These are phyloP conservation scores for Helogale parvula DNA, from an alignment of 2,113 vertebrate species.

Conservation along the genomic window DNA sequence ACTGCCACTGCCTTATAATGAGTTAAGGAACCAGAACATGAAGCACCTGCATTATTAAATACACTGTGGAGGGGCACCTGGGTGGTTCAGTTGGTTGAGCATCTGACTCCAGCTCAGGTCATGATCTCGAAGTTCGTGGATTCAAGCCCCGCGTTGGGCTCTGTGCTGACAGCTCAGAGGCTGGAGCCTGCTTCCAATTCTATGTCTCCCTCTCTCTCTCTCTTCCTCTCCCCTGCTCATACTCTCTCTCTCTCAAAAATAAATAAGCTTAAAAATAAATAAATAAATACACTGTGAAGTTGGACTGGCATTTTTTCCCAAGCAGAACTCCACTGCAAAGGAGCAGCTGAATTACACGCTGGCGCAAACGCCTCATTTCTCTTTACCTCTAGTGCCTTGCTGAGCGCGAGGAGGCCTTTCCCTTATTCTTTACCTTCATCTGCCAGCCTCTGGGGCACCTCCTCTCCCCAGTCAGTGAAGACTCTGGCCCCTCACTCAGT, in stretches of 20 bases:
- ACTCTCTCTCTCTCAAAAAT: too few relatives aligned
- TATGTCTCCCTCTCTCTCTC: too few relatives aligned
- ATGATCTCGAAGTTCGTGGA: too few relatives aligned
- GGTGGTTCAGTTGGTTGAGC: too few relatives aligned
- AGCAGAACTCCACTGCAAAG: neutral
- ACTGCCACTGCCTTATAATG: neutral
- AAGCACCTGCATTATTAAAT: neutral
- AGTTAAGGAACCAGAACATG: neutral
- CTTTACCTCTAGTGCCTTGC: neutral
- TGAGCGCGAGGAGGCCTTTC: too few relatives aligned
- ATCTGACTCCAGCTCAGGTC: rapidly evolving
- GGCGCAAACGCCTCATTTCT: neutral
- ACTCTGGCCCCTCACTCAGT: neutral
- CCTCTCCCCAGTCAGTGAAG: neutral
- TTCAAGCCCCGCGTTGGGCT: too few relatives aligned
- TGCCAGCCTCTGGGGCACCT: neutral
- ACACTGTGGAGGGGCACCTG: too few relatives aligned
- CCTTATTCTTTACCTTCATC: neutral
- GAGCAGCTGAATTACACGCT: neutral
- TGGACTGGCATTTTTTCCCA: neutral
- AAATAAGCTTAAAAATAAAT: too few relatives aligned
- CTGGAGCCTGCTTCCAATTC: too few relatives aligned
- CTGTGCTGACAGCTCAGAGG: too few relatives aligned
- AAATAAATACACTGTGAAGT: neutral
- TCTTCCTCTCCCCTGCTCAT: too few relatives aligned